phyloP scores from a whole-genome alignment of 2,797 vertebrate species.

The Hylomyscus alleni region DNA sequence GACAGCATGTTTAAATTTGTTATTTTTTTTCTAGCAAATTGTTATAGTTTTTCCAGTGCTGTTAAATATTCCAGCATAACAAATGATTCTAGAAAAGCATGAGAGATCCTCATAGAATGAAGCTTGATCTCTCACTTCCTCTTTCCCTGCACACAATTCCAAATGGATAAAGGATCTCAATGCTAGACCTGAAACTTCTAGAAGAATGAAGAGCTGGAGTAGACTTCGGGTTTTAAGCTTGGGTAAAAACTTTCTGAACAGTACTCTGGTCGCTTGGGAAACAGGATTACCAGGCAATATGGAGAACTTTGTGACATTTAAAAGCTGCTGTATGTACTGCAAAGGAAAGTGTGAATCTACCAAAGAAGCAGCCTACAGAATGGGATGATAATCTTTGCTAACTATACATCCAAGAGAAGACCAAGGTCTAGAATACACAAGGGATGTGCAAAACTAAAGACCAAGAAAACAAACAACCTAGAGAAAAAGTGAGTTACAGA shows the following conservation, averaged over 20 bases:
- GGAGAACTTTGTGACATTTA: background rate
- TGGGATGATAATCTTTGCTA: background rate
- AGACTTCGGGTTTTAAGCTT: background rate
- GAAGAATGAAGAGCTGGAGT: background rate
- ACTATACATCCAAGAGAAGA: too few relatives aligned
- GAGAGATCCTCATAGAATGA: background rate
- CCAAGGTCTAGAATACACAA: background rate
- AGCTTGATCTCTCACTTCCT: too few relatives aligned
- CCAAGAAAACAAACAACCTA: background rate
- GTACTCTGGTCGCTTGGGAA: background rate
- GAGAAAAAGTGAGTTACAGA: background rate
- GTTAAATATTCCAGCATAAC: background rate
- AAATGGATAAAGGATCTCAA: background rate
- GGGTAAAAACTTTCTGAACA: background rate
- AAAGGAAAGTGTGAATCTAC: background rate
- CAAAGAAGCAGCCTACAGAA: background rate
- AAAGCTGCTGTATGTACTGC: background rate
- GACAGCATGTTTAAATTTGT: background rate
- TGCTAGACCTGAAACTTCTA: background rate
- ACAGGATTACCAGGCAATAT: background rate
- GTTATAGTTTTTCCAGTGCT: background rate
- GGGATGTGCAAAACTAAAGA: background rate
- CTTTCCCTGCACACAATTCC: background rate
- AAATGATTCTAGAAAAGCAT: too few relatives aligned
- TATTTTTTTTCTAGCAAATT: background rate